phyloP scores from a whole-genome alignment of 1,140 invertebrate genomes.

The Campodea augens region DNA sequence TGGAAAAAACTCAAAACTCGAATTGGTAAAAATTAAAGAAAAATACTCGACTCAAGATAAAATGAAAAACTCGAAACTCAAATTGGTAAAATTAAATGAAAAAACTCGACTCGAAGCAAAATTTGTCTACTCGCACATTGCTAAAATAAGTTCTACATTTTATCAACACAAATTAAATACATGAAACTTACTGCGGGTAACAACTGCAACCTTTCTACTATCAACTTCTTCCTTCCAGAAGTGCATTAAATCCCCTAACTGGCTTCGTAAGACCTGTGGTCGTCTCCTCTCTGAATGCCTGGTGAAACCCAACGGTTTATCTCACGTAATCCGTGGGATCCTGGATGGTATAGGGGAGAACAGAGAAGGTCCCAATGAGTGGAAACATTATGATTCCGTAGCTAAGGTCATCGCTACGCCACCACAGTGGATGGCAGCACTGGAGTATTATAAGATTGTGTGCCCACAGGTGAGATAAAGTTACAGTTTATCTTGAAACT shows the following conservation, averaged over 20 bases:
- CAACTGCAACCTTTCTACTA: too few relatives aligned
- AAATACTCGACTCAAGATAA: too few relatives aligned
- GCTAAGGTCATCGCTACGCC: slow-evolving; percentile 37
- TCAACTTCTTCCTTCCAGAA: slow-evolving; percentile 2
- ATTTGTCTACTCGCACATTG: too few relatives aligned
- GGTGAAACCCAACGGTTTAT: slow-evolving; percentile 34
- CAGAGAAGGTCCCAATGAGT: slow-evolving; percentile 31
- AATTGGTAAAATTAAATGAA: too few relatives aligned
- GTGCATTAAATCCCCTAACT: slow-evolving; percentile 28
- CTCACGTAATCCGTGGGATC: slow-evolving; percentile 36
- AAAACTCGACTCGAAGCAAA: too few relatives aligned
- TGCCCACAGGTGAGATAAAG: not conserved
- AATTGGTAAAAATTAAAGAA: too few relatives aligned
- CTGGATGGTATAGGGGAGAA: slow-evolving; percentile 34
- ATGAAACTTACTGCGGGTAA: too few relatives aligned
- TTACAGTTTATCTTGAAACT: too few relatives aligned
- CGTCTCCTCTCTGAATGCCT: slow-evolving; percentile 36
- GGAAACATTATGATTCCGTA: slow-evolving; percentile 34
- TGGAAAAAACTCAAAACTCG: too few relatives aligned
- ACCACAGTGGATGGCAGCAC: slow-evolving; percentile 18
- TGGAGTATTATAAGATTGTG: not conserved
- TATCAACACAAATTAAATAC: too few relatives aligned
- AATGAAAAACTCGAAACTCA: too few relatives aligned
- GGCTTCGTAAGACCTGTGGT: slow-evolving; percentile 38
- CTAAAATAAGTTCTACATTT: not conserved